phyloP scores from a whole-genome alignment of 2,113 vertebrate species.

The Speoplatyrhinus poulsoni region DNA sequence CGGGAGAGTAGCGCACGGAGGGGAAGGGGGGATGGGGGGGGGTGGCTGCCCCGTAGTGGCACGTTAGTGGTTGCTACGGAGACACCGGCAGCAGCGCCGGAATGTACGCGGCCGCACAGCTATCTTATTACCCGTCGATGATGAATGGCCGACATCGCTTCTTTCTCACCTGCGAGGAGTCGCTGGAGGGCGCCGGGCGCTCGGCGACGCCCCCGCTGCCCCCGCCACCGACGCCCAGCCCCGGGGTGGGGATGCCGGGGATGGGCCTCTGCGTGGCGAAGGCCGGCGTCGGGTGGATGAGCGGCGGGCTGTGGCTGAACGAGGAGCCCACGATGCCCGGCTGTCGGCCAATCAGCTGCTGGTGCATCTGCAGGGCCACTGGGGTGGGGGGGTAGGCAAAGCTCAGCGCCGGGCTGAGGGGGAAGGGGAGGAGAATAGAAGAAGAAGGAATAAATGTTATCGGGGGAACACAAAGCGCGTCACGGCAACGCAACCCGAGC shows the following conservation, averaged over 20 bases:
- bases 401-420: constrained; percentile 89
- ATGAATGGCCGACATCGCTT: constrained; percentile 51
- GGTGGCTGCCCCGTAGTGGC: constrained; percentile 58
- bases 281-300: constrained; percentile 93
- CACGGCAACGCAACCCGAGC: constrained; percentile 13
- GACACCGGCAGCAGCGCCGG: constrained; percentile 22
- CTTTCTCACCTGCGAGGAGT: constrained; percentile 89
- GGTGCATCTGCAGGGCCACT: constrained; percentile 94
- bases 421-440: not conserved
- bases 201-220: constrained; percentile 78
- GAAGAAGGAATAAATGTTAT: not conserved
- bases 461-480: not conserved
- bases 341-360: constrained; percentile 92
- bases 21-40: constrained; percentile 32
- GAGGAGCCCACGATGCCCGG: constrained; percentile 91
- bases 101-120: constrained; percentile 15
- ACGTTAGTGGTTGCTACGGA: constrained; percentile 19
- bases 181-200: constrained; percentile 84
- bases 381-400: constrained; percentile 95
- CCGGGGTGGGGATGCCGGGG: constrained; percentile 85
- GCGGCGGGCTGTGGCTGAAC: constrained; percentile 96
- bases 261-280: constrained; percentile 92
- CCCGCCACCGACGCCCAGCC: constrained; percentile 79
- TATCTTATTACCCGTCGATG: constrained; percentile 64
- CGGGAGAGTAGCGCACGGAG: constrained; percentile 52